Evolutionary conservation across 1,140 invertebrate genomes (phyloP), one percentile per base, ranked within the genome.

Genomic region (Grapholita molesta): DNA sequence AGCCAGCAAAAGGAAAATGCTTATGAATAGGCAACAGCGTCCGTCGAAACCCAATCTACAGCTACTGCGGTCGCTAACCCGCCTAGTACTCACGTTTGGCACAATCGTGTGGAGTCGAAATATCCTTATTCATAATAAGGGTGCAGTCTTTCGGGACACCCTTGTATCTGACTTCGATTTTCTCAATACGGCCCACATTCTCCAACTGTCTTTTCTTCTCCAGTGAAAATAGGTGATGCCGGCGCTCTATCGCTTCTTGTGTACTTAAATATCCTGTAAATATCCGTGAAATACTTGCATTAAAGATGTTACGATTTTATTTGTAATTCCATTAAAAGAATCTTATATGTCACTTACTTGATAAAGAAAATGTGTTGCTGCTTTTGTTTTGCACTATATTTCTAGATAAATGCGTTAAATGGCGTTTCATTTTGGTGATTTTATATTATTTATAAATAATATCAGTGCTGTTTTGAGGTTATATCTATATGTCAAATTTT

Each of bases 51-150:
- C n/a, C n/a, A n/a, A n/a, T n/a, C 28, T 30, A 30, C 28, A 30
- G 5, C 1, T 6, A 30, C 3, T 30, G 28, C 9, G 33, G 4
- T 18, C 15, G 1, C n/a, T 42, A 18, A 5, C 12, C 15, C 6
- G 28, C 9, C n/a, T 57, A 18, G 42, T 67, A 92, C 94, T 94
- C 93, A 97, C 96, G 98, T 93, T 94, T 96, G 1, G 98, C 97
- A 92, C 98, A 98, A 87, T 99, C 96, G 77, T 94, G 96, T 1
- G 98, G 98, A 1, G 98, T 99, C 0, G 98, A 99, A 3, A 99
- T 89, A 74, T 95, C 91, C 88, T 96, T 97, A 87, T 99, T 99
- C 98, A 99, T 99, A 12, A 96, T 84, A 33, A 99, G 87, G 2
- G 94, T 95, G 21, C 94, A 93, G 71, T 96, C 94, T 71, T 97